phyloP scores from a whole-genome alignment of 2,113 vertebrate species.

The Hepsetus odoe region DNA sequence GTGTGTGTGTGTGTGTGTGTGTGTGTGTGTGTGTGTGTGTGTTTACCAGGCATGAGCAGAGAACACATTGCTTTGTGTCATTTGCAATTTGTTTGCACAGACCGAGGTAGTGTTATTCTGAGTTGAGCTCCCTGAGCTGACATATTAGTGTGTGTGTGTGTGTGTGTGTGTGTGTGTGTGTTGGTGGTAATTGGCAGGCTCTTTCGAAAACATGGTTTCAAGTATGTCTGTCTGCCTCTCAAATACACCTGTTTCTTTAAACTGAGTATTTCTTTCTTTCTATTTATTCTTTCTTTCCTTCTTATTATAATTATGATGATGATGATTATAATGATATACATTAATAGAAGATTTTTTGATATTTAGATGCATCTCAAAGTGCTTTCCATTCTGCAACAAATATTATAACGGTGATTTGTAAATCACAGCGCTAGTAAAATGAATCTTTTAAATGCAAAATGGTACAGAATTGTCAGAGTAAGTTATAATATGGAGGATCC shows the following conservation, averaged over 20 bases:
- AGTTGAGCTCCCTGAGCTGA: slow-evolving; percentile 74
- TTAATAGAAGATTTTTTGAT: too few relatives aligned
- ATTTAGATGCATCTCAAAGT: too few relatives aligned
- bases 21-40: slow-evolving; percentile 53
- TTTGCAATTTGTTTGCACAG: slow-evolving; percentile 40
- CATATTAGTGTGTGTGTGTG: slow-evolving; percentile 56
- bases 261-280: slow-evolving; percentile 30
- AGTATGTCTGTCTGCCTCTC: slow-evolving; percentile 65
- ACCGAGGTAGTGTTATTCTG: slow-evolving; percentile 32
- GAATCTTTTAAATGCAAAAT: too few relatives aligned
- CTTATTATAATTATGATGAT: too few relatives aligned
- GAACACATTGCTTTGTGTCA: slow-evolving; percentile 48
- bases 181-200: slow-evolving; percentile 63
- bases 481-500: too few relatives aligned
- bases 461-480: too few relatives aligned
- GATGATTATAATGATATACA: too few relatives aligned
- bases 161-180: slow-evolving; percentile 50
- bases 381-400: too few relatives aligned
- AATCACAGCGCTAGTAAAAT: too few relatives aligned
- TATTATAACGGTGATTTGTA: too few relatives aligned
- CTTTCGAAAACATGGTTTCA: slow-evolving; percentile 66
- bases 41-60: slow-evolving; percentile 14
- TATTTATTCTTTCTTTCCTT: too few relatives aligned
- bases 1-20: slow-evolving; percentile 14
- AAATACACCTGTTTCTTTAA: too few relatives aligned